Base-by-base conservation (phyloP, 2,113 vertebrate genomes). In the Mesembrinibis cayennensis region DNA sequence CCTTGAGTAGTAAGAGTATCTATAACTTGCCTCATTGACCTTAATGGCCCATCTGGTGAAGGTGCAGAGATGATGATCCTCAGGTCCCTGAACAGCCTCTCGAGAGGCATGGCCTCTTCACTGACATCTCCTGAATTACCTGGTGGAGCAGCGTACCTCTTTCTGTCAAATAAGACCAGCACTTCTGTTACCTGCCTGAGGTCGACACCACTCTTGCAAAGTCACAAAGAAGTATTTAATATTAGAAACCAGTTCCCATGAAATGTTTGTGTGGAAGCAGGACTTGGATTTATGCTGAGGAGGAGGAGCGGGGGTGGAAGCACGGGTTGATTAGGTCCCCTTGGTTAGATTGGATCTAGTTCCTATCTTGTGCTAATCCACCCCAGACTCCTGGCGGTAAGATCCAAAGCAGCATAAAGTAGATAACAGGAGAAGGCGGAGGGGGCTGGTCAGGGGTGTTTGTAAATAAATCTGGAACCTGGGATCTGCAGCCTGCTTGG, bases 401-500 rank as follows among this genome's bases (percentile, higher is more conserved):
- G 89, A 96, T 89, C 50, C 95, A 97, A 95, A 95, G 84, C 93
- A 72, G 90, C 55, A 45, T 40, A 69, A 90, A 92, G 84, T 88
- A 94, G 96, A 94, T 95, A 95, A 87, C 62, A 58, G 81, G 65
- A 93, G 93, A 59, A 82, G 83, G 66, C 27, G 7, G 92, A 90
- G 87, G 85, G 90, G 92, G 78, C 84, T 96, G 92, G 23, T 82
- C 87, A 85, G 61, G 89, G 86, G 59, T 96, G 91, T 95, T 95
- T 91, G 92, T 97, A 96, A 95, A 97, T 97, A 96, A 90, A 92
- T 95, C 95, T 92, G 95, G 95, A 93, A 94, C 77, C 86, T 95
- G 87, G 95, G 93, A 92, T 89, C 95, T 74, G 92, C 84, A 91
- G 94, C 71, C 90, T 89, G 67, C 93, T 92, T 65, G 85, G 89